These are phyloP conservation scores for Caerostris extrusa DNA, from an alignment of 1,140 invertebrate species.

Conservation along the genomic window DNA sequence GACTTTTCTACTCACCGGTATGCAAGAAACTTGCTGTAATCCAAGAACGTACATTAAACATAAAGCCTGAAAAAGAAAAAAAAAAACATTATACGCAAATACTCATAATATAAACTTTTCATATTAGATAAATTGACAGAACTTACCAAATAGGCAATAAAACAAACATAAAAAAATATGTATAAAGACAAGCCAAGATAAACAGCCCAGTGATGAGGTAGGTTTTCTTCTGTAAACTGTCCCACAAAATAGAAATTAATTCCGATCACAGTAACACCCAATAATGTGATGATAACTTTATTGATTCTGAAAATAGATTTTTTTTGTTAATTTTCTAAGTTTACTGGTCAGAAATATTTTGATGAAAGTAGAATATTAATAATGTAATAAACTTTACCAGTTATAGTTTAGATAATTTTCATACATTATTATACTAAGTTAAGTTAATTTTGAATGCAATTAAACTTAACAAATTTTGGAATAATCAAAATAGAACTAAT, in stretches of 20 bases:
- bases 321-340: too few species aligned
- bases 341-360: too few species aligned
- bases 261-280: conserved; percentile 88
- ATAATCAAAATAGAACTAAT: too few species aligned
- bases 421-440: too few species aligned
- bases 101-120: background rate
- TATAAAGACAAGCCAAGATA: conserved; percentile 85
- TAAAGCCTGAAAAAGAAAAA: conserved; percentile 34
- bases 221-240: conserved; percentile 83
- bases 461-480: too few species aligned
- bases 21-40: conserved; percentile 41
- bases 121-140: background rate
- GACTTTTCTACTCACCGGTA: conserved; percentile 58
- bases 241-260: conserved; percentile 93
- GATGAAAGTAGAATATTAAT: background rate
- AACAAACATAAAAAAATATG: conserved; percentile 86
- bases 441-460: too few species aligned
- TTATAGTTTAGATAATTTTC: too few species aligned
- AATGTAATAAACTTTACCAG: too few species aligned
- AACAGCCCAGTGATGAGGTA: conserved; percentile 84
- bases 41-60: conserved; percentile 64
- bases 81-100: background rate
- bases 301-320: conserved; percentile 80
- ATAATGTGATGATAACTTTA: conserved; percentile 86
- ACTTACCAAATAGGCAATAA: conserved; percentile 87